Percentiles rank a stretch among this genome's conserved stretches.
Conservation (phyloP, 2,113 vertebrate species). For the Corythoichthys haematopterus region DNA sequence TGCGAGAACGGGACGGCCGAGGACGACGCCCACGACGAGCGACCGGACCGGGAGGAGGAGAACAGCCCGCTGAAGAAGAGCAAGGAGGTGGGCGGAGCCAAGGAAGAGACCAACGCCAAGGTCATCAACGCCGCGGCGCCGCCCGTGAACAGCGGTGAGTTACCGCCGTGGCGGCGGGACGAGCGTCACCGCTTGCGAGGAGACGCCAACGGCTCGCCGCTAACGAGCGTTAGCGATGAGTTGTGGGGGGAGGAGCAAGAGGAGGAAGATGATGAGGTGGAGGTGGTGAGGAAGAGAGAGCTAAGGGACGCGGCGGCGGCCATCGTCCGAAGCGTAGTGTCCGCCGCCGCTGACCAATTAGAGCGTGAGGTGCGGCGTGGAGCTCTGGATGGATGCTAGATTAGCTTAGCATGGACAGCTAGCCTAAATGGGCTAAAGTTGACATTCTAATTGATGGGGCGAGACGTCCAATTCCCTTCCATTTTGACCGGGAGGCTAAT, state of each 20-base stretch:
- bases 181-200: slow-evolving; percentile 32
- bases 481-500: no score
- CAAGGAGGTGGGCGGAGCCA: slow-evolving; percentile 58
- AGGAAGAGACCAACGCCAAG: slow-evolving; percentile 67
- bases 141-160: slow-evolving; percentile 75
- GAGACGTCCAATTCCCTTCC: no score
- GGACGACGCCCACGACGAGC: slow-evolving; percentile 65
- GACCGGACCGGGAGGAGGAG: slow-evolving; percentile 54
- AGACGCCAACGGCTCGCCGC: slow-evolving; percentile 36
- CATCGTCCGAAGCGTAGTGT: slow-evolving; percentile 70
- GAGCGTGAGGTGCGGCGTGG: slow-evolving; percentile 56
- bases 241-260: slow-evolving; percentile 21
- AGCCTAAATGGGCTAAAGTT: not conserved
- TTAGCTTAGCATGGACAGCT: not conserved
- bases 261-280: slow-evolving; percentile 40
- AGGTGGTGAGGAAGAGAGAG: slow-evolving; percentile 63
- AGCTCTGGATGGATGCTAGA: slow-evolving; percentile 38
- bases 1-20: slow-evolving; percentile 63
- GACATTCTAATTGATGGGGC: no score
- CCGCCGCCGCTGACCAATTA: slow-evolving; percentile 68
- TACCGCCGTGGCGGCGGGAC: slow-evolving; percentile 48
- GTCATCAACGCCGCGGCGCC: slow-evolving; percentile 63
- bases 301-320: slow-evolving; percentile 64
- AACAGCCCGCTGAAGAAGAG: slow-evolving; percentile 61
- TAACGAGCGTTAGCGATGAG: slow-evolving; percentile 47